Percentiles rank a stretch among this genome's conserved stretches.
Evolutionary conservation across 2,797 vertebrate genomes (phyloP).

Genomic region (Prionace glauca): DNA sequence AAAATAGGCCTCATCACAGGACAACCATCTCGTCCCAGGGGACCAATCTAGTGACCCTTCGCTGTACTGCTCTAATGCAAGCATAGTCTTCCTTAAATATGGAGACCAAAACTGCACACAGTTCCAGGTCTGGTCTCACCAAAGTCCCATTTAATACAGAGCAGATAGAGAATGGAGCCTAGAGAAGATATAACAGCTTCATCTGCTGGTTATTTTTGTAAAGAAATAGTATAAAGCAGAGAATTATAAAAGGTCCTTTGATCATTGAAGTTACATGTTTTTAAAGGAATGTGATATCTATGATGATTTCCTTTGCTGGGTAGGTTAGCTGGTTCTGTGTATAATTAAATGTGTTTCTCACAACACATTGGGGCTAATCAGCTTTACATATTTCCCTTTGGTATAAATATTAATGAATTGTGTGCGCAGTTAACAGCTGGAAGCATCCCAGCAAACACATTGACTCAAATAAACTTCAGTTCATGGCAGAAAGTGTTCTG

Average conservation of each 20-base stretch:
- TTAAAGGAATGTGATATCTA: not conserved
- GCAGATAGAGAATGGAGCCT: not conserved
- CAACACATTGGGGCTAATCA: not conserved
- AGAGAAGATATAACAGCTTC: not conserved
- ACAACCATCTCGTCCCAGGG: no score
- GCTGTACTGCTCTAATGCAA: no score
- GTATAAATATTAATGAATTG: not conserved
- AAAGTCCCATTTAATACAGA: not conserved
- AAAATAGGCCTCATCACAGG: no score
- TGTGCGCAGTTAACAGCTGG: not conserved
- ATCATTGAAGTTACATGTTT: not conserved
- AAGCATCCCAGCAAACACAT: not conserved
- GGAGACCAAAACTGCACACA: no score
- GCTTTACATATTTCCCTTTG: not conserved
- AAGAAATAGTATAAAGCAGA: not conserved
- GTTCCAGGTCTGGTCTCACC: no score
- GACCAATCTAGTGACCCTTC: no score
- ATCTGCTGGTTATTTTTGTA: not conserved
- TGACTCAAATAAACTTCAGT: not conserved
- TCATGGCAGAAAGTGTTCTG: not conserved
- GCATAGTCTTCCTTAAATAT: no score
- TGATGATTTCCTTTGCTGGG: not conserved
- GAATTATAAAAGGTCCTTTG: not conserved
- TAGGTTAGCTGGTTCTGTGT: not conserved
- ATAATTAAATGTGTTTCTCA: not conserved